A percentile compares a stretch with the other conserved stretches of the same genome.
These are phyloP conservation scores for Mechanitis mazaeus DNA, from an alignment of 2,888 invertebrate genomes.

Conservation along the genomic window DNA sequence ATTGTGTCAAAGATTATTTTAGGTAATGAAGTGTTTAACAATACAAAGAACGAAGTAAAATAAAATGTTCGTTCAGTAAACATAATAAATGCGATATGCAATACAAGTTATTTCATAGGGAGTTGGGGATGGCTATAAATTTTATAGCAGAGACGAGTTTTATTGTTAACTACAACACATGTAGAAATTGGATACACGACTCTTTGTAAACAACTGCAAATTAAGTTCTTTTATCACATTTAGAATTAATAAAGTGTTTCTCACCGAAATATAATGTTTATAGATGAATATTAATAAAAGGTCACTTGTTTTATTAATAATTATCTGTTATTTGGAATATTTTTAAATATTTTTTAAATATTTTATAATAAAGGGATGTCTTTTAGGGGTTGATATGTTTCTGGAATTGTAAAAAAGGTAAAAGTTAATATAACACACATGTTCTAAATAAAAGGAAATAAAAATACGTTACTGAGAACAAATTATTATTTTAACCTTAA, in stretches of 20 bases:
- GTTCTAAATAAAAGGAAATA: neutral
- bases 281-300: no score
- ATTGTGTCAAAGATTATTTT: neutral
- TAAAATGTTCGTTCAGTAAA: constrained; percentile 33
- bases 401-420: neutral
- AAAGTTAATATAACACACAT: neutral
- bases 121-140: constrained; percentile 36
- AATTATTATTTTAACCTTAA: constrained; percentile 6
- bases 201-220: constrained; percentile 15
- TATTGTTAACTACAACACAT: constrained; percentile 35
- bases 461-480: neutral
- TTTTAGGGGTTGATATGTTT: no score
- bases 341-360: no score
- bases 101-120: constrained; percentile 35
- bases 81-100: constrained; percentile 35
- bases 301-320: no score
- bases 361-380: no score
- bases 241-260: constrained; percentile 32
- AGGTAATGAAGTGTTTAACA: constrained; percentile 17
- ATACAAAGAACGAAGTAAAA: constrained; percentile 24
- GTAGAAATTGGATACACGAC: constrained; percentile 37
- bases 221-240: neutral
- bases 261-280: no score
- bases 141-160: constrained; percentile 36
- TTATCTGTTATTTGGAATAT: no score